A percentile compares a stretch with the other conserved stretches of the same genome.
These are phyloP conservation scores for Anadara kagoshimensis DNA, from an alignment of 1,140 invertebrate species.

Conservation along the genomic window DNA sequence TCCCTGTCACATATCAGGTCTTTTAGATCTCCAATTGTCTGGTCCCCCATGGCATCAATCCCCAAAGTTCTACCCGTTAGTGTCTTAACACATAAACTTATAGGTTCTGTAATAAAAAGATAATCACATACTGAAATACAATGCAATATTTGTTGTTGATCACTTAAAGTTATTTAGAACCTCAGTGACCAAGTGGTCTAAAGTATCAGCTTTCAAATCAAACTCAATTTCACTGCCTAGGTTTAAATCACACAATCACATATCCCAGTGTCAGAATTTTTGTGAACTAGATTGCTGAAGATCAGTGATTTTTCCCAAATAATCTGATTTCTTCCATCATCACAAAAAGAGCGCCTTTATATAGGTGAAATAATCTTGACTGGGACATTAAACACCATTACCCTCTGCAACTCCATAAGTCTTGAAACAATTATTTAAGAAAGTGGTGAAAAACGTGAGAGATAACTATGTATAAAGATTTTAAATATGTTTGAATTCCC, in stretches of 20 bases:
- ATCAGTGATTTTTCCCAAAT: background rate
- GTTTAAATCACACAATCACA: background rate
- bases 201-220: background rate
- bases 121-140: background rate
- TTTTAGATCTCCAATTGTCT: conserved; percentile 68
- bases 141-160: background rate
- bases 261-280: background rate
- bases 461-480: background rate
- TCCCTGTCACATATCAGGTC: conserved; percentile 89
- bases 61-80: conserved; percentile 13
- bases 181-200: background rate
- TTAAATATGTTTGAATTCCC: background rate
- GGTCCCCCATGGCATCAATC: background rate
- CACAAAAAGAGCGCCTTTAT: background rate
- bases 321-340: background rate
- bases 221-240: background rate
- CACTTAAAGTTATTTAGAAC: background rate
- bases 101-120: background rate
- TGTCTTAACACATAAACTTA: conserved; percentile 2
- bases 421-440: background rate
- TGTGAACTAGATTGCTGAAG: conserved; percentile 38
- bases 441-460: background rate
- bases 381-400: no score
- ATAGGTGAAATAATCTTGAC: no score
- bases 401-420: no score